These are phyloP conservation scores for Hyppa rectilinea DNA, from an alignment of 2,888 invertebrate genomes.

Conservation along the genomic window DNA sequence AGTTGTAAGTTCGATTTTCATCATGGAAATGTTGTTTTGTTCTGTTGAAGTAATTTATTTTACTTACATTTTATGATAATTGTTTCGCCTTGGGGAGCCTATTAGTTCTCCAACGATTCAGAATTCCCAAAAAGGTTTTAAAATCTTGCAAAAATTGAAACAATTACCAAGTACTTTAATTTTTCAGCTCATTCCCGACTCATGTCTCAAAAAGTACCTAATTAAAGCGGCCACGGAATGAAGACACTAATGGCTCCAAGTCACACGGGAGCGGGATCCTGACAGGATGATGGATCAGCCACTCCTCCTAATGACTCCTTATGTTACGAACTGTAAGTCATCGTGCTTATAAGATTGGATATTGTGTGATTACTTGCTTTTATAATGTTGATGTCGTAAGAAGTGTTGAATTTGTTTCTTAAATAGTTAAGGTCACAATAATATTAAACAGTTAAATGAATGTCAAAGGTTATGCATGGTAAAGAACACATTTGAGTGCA, in stretches of 20 bases:
- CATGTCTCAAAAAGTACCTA: slow-evolving; percentile 55
- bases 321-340: slow-evolving; percentile 68
- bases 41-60: neutral
- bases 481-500: too few species aligned
- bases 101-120: too few species aligned
- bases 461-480: too few species aligned
- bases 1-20: neutral
- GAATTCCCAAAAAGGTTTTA: neutral
- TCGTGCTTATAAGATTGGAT: slow-evolving; percentile 64
- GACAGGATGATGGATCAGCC: slow-evolving; percentile 78
- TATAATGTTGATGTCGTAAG: slow-evolving; percentile 8
- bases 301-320: slow-evolving; percentile 76
- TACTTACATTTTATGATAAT: neutral
- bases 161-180: slow-evolving; percentile 30
- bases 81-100: too few species aligned
- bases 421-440: too few species aligned
- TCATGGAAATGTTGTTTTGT: neutral
- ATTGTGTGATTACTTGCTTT: slow-evolving; percentile 55
- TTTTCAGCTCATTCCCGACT: slow-evolving; percentile 52
- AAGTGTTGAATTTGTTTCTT: neutral
- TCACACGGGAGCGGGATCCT: slow-evolving; percentile 69
- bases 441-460: too few species aligned
- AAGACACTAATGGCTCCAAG: slow-evolving; percentile 72
- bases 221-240: slow-evolving; percentile 73
- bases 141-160: slow-evolving; percentile 9